Conservation (phyloP, 2,113 vertebrate genomes). For the Prionailurus viverrinus region DNA sequence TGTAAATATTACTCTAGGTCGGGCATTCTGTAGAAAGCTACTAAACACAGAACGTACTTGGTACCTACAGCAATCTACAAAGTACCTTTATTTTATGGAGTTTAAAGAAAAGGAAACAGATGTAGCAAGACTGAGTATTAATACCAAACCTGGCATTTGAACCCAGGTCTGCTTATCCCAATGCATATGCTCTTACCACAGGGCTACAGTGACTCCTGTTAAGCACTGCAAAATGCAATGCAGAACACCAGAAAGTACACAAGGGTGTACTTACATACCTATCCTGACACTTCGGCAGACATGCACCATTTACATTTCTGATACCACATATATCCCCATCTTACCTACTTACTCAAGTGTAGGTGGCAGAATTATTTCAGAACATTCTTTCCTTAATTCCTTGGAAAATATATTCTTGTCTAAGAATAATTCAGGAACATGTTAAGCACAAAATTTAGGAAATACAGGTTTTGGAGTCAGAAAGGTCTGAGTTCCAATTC, state of each 20-base stretch:
- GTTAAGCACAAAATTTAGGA: not conserved
- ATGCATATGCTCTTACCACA: not conserved
- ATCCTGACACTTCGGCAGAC: not conserved
- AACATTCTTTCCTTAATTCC: not conserved
- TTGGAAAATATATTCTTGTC: not conserved
- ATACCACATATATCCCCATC: not conserved
- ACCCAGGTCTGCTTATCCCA: not conserved
- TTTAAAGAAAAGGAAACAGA: slow-evolving; percentile 4
- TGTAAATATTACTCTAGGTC: not conserved
- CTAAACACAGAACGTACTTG: slow-evolving; percentile 3
- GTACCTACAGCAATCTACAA: not conserved
- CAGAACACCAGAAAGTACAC: not conserved
- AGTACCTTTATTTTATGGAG: not conserved
- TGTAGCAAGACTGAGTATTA: not conserved
- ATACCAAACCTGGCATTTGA: slow-evolving; percentile 13
- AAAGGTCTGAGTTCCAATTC: not conserved
- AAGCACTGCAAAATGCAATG: not conserved
- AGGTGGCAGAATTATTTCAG: not conserved
- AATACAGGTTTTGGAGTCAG: not conserved
- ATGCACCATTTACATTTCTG: not conserved
- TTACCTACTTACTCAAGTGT: not conserved
- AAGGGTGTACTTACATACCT: not conserved
- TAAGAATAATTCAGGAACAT: slow-evolving; percentile 27
- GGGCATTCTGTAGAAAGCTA: not conserved
- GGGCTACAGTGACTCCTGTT: not conserved